These are phyloP conservation scores for Seira ritae DNA, from an alignment of 2,888 invertebrate species.

Conservation along the genomic window DNA sequence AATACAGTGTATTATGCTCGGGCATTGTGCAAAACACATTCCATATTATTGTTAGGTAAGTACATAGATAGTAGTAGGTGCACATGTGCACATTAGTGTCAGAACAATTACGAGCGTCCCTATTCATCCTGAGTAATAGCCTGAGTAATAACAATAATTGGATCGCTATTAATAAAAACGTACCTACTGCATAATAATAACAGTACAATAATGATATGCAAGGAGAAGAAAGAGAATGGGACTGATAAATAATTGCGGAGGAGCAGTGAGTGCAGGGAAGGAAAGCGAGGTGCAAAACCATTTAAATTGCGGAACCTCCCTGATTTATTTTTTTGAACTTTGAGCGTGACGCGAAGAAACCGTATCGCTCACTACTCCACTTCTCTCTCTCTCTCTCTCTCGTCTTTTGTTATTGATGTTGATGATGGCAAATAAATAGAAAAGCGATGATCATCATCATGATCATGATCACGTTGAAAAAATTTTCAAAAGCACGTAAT, in stretches of 20 bases:
- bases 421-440: too few relatives aligned
- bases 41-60: too few relatives aligned
- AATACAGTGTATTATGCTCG: too few relatives aligned
- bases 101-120: too few relatives aligned
- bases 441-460: background rate
- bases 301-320: background rate
- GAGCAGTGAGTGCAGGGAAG: background rate
- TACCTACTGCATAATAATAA: background rate
- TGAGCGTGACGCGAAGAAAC: background rate
- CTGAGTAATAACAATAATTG: background rate
- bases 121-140: too few relatives aligned
- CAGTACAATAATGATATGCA: background rate
- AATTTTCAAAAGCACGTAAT: slow-evolving; percentile 8
- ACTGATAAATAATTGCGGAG: background rate
- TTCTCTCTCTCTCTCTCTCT: too few relatives aligned
- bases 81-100: too few relatives aligned
- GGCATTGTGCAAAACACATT: too few relatives aligned
- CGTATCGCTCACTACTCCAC: too few relatives aligned
- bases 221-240: background rate
- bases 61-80: too few relatives aligned
- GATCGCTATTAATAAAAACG: background rate
- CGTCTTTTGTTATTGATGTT: too few relatives aligned
- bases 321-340: background rate
- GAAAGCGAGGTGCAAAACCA: background rate
- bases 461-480: background rate